These are phyloP conservation scores for Desmophyllum pertusum DNA, from an alignment of 92 coral and sea anemone species.

Conservation along the genomic window DNA sequence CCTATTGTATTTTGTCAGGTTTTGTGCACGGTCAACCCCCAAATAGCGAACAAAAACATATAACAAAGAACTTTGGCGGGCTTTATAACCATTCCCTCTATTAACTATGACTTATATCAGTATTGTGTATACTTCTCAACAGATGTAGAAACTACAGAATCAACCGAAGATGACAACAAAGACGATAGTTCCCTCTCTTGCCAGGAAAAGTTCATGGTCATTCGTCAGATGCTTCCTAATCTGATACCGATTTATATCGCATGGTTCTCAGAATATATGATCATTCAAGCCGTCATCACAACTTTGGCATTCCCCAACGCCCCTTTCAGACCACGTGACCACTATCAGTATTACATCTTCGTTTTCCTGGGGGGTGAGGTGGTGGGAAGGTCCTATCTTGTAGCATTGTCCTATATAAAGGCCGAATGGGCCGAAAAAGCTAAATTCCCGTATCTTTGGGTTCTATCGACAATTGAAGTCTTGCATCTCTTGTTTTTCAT, in stretches of 20 bases:
- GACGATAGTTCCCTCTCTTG: constrained; percentile 51
- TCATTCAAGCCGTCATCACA: constrained; percentile 81
- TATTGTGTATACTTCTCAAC: not conserved
- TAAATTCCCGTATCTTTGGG: constrained; percentile 74
- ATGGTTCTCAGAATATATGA: constrained; percentile 86
- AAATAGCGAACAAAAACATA: too few relatives aligned
- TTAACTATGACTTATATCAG: too few relatives aligned
- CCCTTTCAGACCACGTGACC: constrained; percentile 89
- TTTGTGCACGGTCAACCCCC: too few relatives aligned
- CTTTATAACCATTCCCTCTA: too few relatives aligned
- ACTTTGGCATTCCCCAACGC: constrained; percentile 85
- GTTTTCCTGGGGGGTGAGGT: constrained; percentile 82
- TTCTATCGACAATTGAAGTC: constrained; percentile 72
- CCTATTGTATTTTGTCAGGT: too few relatives aligned
- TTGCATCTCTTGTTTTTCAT: constrained; percentile 72
- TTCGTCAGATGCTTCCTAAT: constrained; percentile 66
- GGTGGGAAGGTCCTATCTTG: constrained; percentile 78
- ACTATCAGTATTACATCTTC: constrained; percentile 84
- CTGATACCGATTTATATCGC: constrained; percentile 73
- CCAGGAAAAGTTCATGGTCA: constrained; percentile 67
- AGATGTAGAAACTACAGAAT: not conserved
- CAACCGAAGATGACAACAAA: constrained; percentile 19
- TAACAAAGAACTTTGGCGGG: too few relatives aligned
- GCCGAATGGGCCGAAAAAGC: constrained; percentile 67
- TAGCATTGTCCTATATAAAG: constrained; percentile 57